Conservation (phyloP, 2,113 vertebrate species). For the Tachysurus vachellii region DNA sequence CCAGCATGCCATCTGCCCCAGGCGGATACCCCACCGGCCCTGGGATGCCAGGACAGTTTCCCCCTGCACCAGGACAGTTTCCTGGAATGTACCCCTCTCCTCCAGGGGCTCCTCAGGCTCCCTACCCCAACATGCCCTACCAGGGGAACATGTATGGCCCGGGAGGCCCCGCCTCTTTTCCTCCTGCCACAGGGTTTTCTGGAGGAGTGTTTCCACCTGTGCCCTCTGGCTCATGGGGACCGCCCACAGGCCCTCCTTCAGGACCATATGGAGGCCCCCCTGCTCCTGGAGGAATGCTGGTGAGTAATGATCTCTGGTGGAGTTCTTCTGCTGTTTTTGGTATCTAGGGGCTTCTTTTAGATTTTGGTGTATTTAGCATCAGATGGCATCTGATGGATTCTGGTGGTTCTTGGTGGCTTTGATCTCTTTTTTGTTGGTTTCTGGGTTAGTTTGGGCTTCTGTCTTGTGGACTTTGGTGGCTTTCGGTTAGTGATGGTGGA, state of each 20-base stretch:
- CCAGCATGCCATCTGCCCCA: constrained; percentile 45
- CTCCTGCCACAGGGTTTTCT: constrained; percentile 58
- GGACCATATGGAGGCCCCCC: constrained; percentile 71
- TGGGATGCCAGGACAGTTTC: constrained; percentile 54
- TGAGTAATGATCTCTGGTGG: constrained; percentile 63
- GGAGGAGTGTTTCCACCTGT: constrained; percentile 70
- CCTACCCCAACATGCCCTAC: constrained; percentile 70
- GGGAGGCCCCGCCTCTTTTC: constrained; percentile 68
- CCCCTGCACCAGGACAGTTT: constrained; percentile 63
- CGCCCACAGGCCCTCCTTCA: constrained; percentile 55
- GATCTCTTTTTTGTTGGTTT: neutral
- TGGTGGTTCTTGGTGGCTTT: neutral
- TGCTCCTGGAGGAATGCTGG: constrained; percentile 71
- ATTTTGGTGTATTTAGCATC: neutral
- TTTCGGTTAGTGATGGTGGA: neutral
- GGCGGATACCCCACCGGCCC: constrained; percentile 58
- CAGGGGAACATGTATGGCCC: constrained; percentile 71
- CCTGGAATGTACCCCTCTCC: constrained; percentile 68
- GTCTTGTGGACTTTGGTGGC: neutral
- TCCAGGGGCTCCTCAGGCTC: constrained; percentile 73
- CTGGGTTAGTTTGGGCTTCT: neutral
- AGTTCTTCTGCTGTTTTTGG: neutral
- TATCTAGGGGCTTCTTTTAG: neutral
- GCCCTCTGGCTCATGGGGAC: constrained; percentile 74
- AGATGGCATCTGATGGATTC: neutral